These are phyloP conservation scores for western clawed frog (Xenopus tropicalis) DNA, from an alignment of 2,113 vertebrate species.

Conservation along the genomic window DNA sequence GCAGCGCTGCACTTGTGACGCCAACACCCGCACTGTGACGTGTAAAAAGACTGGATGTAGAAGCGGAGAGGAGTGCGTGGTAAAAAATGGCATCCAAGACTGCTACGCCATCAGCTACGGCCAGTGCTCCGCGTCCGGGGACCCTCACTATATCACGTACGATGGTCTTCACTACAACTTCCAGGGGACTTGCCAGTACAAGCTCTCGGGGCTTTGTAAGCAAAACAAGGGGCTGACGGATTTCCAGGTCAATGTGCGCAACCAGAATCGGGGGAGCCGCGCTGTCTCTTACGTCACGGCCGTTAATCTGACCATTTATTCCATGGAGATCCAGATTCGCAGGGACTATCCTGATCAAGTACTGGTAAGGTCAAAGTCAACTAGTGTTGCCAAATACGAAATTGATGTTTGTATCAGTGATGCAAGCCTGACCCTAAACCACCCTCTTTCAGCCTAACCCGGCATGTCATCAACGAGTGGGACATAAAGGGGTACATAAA, in stretches of 20 bases:
- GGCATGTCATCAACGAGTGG: too few species aligned
- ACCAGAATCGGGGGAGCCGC: conserved; percentile 65
- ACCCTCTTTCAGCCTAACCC: too few species aligned
- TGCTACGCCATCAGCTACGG: conserved; percentile 53
- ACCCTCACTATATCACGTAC: conserved; percentile 73
- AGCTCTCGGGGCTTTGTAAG: conserved; percentile 39
- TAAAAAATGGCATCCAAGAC: conserved; percentile 49
- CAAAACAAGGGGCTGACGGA: conserved; percentile 49
- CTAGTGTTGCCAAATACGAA: neutral
- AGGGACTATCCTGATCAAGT: conserved; percentile 56
- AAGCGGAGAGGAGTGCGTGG: conserved; percentile 41
- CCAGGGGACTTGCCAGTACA: conserved; percentile 74
- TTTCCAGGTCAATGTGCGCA: conserved; percentile 67
- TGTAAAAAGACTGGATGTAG: conserved; percentile 41
- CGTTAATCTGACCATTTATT: conserved; percentile 57
- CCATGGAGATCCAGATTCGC: conserved; percentile 55
- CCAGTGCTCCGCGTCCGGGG: conserved; percentile 67
- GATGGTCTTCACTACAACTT: conserved; percentile 71
- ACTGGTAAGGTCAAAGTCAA: conserved; percentile 59
- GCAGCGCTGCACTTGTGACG: conserved; percentile 50
- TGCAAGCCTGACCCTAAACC: too few species aligned
- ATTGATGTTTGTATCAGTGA: too few species aligned
- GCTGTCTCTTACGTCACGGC: conserved; percentile 64
- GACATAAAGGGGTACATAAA: too few species aligned
- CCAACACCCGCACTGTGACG: fast-evolving